Evolutionary conservation across 2,113 vertebrate species (phyloP).

Genomic region (Dasypus novemcinctus): DNA sequence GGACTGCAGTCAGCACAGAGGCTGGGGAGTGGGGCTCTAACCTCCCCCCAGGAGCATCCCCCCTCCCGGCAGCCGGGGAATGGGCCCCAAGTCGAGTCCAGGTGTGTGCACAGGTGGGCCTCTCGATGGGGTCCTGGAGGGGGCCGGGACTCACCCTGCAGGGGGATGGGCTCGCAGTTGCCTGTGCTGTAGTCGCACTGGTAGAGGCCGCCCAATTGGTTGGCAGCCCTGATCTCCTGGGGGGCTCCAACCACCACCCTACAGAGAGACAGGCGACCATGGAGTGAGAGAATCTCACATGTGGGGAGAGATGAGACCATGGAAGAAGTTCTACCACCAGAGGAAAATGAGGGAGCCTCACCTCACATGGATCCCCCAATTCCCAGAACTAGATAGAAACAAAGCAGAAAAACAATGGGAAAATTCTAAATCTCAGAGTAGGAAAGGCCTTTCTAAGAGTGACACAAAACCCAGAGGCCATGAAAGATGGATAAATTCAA

Average conservation of each 20-base stretch:
- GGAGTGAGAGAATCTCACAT: not conserved
- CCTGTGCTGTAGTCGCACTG: conserved; percentile 52
- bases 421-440: not conserved
- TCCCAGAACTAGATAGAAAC: not conserved
- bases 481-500: not conserved
- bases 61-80: not conserved
- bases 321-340: not conserved
- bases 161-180: not conserved
- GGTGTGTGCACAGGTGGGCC: not conserved
- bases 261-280: not conserved
- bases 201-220: conserved; percentile 68
- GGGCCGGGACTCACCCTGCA: conserved; percentile 61
- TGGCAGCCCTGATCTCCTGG: conserved; percentile 38
- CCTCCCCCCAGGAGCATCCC: not conserved
- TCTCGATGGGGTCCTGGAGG: not conserved
- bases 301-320: not conserved
- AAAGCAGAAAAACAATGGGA: not conserved
- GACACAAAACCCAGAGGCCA: not conserved
- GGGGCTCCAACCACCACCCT: conserved; percentile 74
- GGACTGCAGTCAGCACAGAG: not conserved
- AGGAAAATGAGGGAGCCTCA: not conserved
- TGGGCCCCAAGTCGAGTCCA: not conserved
- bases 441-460: not conserved
- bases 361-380: not conserved
- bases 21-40: not conserved